Evolutionary conservation across 1,140 invertebrate species (phyloP).

Genomic region (Leptoteleia sp.): DNA sequence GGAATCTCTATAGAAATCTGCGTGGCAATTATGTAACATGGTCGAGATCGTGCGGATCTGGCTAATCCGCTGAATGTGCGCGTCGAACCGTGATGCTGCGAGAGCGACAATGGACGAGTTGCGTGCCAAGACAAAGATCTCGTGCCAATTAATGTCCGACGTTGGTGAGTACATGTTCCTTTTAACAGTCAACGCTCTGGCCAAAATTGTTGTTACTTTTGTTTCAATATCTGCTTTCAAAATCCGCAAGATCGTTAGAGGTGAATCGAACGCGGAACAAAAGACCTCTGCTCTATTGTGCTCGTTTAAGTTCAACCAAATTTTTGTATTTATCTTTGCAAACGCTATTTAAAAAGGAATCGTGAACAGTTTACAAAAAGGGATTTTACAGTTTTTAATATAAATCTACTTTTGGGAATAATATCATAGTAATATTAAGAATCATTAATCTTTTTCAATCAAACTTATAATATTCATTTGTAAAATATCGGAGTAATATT

Average conservation of each 20-base stretch:
- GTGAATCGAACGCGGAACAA: not conserved
- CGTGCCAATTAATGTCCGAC: conserved; percentile 78
- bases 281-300: not conserved
- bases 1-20: conserved; percentile 74
- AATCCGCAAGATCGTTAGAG: conserved; percentile 45
- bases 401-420: no score
- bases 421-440: no score
- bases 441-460: no score
- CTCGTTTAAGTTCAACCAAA: not conserved
- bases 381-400: no score
- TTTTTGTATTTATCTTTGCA: no score
- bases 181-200: conserved; percentile 38
- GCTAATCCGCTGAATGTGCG: conserved; percentile 76
- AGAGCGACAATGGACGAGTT: conserved; percentile 74
- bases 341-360: no score
- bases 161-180: conserved; percentile 54
- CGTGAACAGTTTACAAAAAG: no score
- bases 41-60: conserved; percentile 73
- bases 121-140: conserved; percentile 75
- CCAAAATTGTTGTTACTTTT: conserved; percentile 50
- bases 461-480: no score
- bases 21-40: conserved; percentile 74
- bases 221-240: conserved; percentile 34
- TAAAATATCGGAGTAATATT: no score
- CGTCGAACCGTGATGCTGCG: conserved; percentile 74